Evolutionary conservation across 2,113 vertebrate species (phyloP).

Genomic region (Merops nubicus): DNA sequence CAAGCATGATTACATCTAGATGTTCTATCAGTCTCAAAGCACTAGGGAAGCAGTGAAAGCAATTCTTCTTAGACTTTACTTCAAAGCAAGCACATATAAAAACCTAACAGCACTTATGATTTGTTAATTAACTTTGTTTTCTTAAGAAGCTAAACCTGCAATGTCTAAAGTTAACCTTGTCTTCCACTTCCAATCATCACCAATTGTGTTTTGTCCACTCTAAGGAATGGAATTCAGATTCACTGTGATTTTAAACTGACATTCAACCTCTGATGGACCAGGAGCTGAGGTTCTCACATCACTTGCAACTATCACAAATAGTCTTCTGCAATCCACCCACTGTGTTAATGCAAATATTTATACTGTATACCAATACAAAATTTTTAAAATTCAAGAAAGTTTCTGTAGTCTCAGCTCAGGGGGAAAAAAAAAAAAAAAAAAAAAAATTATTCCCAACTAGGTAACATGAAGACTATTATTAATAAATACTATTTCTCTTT

Average conservation of each 20-base stretch:
- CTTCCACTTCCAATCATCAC: background rate
- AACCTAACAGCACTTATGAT: background rate
- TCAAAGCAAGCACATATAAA: background rate
- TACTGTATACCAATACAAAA: background rate
- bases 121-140: background rate
- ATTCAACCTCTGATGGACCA: background rate
- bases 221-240: background rate
- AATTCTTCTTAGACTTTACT: background rate
- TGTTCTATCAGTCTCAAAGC: background rate
- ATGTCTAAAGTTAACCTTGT: background rate
- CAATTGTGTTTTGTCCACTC: rapidly evolving
- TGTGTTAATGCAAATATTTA: background rate
- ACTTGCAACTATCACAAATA: background rate
- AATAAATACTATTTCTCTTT: background rate
- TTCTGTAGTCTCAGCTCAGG: background rate
- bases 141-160: background rate
- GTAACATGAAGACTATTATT: background rate
- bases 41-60: background rate
- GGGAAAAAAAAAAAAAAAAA: background rate
- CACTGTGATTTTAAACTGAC: background rate
- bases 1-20: background rate
- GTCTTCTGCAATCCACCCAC: background rate
- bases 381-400: background rate
- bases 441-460: background rate
- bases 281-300: background rate